Conservation (phyloP, 2,113 vertebrate genomes). For the Noturus placidus region DNA sequence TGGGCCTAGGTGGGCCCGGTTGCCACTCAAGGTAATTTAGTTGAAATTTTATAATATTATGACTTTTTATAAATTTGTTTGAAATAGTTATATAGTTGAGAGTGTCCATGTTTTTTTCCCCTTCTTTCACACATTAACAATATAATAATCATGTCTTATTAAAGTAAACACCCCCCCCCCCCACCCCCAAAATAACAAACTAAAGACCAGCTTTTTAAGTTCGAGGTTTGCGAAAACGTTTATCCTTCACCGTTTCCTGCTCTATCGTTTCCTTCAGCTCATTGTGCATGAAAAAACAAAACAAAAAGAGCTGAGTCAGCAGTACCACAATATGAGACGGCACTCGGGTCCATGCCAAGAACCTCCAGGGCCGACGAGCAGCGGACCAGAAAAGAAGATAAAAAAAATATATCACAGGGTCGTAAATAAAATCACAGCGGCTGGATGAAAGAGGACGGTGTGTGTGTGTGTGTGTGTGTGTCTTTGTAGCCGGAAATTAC, state of each 20-base stretch:
- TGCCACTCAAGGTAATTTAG: not conserved
- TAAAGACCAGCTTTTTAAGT: too few relatives aligned
- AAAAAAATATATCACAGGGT: not conserved
- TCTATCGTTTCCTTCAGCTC: not conserved
- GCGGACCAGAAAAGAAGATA: not conserved
- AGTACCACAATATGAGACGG: not conserved
- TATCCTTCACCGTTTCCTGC: not conserved
- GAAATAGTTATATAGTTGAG: not conserved
- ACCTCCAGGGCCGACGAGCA: not conserved
- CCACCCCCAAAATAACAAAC: too few relatives aligned
- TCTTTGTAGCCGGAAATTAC: slow-evolving; percentile 20
- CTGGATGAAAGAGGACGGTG: not conserved
- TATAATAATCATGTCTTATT: too few relatives aligned
- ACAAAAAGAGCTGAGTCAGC: slow-evolving; percentile 29
- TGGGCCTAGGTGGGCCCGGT: too few relatives aligned
- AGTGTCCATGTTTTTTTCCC: not conserved
- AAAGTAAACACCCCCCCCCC: too few relatives aligned
- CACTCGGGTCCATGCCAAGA: slow-evolving; percentile 9
- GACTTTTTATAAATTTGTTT: not conserved
- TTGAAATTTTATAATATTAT: not conserved
- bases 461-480: not conserved
- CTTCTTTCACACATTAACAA: too few relatives aligned
- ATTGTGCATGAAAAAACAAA: not conserved
- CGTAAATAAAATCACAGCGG: slow-evolving; percentile 39
- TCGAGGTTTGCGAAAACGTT: not conserved